phyloP scores from a whole-genome alignment of 2,797 vertebrate genomes.

The Discoglossus pictus region DNA sequence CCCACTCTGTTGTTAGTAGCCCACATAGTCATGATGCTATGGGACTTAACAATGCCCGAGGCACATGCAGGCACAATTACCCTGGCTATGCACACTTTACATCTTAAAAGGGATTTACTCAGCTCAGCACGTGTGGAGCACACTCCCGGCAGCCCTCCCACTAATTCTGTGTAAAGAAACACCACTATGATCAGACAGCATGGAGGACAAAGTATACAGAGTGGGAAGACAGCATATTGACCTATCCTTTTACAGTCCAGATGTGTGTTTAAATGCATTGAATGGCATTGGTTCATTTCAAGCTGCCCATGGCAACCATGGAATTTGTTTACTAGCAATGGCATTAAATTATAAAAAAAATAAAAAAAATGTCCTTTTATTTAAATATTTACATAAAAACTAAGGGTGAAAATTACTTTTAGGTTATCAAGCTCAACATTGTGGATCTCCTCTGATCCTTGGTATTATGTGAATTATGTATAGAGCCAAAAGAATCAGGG shows the following conservation, averaged over 20 bases:
- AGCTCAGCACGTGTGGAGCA: conserved; percentile 68
- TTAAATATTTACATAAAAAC: too few relatives aligned
- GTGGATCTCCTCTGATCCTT: too few relatives aligned
- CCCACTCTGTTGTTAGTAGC: conserved; percentile 37
- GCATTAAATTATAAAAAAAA: too few relatives aligned
- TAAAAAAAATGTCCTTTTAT: too few relatives aligned
- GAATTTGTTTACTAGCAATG: too few relatives aligned
- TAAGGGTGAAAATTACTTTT: too few relatives aligned
- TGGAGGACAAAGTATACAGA: conserved; percentile 33
- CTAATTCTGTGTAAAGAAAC: conserved; percentile 31
- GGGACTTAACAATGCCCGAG: conserved; percentile 54
- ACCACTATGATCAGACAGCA: conserved; percentile 37
- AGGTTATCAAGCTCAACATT: too few relatives aligned
- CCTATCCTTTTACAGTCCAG: conserved; percentile 44
- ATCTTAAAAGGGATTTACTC: conserved; percentile 72
- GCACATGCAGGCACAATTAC: conserved; percentile 74
- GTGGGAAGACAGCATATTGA: conserved; percentile 31
- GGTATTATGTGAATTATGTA: too few relatives aligned
- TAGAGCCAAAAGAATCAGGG: too few relatives aligned
- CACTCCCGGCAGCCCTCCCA: conserved; percentile 60
- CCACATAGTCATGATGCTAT: conserved; percentile 40
- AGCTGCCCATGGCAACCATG: conserved; percentile 12
- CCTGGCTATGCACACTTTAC: conserved; percentile 67
- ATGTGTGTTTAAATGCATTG: conserved; percentile 36
- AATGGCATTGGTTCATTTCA: conserved; percentile 2